Base-by-base conservation (phyloP, 2,888 invertebrate genomes). In the Vanessa cardui region DNA sequence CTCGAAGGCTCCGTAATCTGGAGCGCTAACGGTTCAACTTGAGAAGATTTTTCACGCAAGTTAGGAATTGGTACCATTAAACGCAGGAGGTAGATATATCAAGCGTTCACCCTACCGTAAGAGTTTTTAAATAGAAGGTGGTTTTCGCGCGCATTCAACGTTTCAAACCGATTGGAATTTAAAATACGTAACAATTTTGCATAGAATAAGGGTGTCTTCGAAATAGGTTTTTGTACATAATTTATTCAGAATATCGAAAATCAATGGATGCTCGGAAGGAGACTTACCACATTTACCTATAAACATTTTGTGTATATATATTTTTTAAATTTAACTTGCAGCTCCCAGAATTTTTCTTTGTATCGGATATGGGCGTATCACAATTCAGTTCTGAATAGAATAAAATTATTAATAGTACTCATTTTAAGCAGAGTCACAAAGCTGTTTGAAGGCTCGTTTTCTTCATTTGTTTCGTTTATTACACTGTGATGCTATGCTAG, bases 51-150 rank as follows among this genome's bases (percentile, higher is more conserved):
- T 76, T 75, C 74, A 73, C 69, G 68, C 66, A 73, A 74, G 66
- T 77, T 77, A 62, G 71, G 71, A 74, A 75, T 74, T 69, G 73
- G 71, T 70, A 69, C 74, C 76, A 76, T 78, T 78, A 76, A 71
- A 58, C 71, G 74, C 78, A 78, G 73, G 62, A 64, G 66, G 52
- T 50, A 64, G 62, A 74, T 74, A 76, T 72, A 73, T 78, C 68
- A 68, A 49, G 47, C 46, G 62, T 52, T 47, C 64, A 68, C 56
- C 59, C 49, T 59, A 20, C 59, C 52, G 67, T 58, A 46, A 54
- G 47, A 61, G 68, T 50, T 70, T 67, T 70, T 61, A 67, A 70
- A 64, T 67, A 64, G 46, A 61, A 61, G 45, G 58, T 59, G 60
- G 12, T 21, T 47, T 64, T 58, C 33, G 7, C n/a, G 52, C 20